Evolutionary conservation across 2,797 vertebrate species (phyloP).

Genomic region (Poecilia picta): DNA sequence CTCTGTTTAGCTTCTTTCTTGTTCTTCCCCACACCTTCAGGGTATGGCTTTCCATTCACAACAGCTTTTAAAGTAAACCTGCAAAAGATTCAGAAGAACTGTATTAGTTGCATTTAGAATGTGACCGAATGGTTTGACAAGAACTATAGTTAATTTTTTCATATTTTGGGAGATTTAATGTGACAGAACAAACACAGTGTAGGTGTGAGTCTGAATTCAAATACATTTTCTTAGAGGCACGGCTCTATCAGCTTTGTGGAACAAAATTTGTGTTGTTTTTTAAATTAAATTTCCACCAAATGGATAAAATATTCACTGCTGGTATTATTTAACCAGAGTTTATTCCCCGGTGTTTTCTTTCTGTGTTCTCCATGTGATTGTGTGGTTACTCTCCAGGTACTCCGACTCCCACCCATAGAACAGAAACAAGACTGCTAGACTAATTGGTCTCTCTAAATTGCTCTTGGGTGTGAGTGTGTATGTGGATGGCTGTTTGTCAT

Average conservation of each 20-base stretch:
- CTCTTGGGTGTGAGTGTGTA: background rate
- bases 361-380: background rate
- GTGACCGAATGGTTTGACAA: background rate
- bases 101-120: background rate
- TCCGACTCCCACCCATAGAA: too few species aligned
- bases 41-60: slow-evolving; percentile 59
- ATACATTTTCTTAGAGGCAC: background rate
- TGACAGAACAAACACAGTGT: background rate
- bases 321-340: background rate
- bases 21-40: slow-evolving; percentile 67
- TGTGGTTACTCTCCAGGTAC: too few species aligned
- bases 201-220: background rate
- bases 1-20: slow-evolving; percentile 80
- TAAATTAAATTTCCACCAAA: too few species aligned
- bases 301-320: background rate
- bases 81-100: background rate
- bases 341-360: background rate
- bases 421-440: too few species aligned
- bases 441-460: too few species aligned
- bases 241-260: background rate
- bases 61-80: slow-evolving; percentile 73
- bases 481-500: background rate
- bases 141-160: background rate
- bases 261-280: background rate
- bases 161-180: background rate